Conservation (phyloP, 1,140 invertebrate genomes). For the Hyles euphorbiae region DNA sequence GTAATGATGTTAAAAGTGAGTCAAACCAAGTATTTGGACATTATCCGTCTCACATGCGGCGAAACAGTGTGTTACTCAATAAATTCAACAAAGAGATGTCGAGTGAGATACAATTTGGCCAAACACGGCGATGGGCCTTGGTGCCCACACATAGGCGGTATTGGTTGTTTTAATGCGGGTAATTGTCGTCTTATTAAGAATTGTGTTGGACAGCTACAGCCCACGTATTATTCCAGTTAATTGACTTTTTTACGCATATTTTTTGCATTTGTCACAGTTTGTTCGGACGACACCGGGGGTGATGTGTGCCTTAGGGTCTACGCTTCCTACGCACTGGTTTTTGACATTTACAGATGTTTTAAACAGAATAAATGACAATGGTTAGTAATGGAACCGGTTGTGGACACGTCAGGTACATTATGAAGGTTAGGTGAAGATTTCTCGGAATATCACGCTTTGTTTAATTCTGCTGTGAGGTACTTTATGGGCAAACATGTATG, state of each 20-base stretch:
- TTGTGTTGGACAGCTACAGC: slow-evolving; percentile 43
- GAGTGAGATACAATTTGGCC: slow-evolving; percentile 46
- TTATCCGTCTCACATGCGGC: neutral
- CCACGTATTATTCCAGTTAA: slow-evolving; percentile 50
- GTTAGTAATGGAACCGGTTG: too few relatives aligned
- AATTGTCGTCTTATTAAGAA: slow-evolving; percentile 68
- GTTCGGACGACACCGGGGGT: too few relatives aligned
- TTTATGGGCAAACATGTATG: too few relatives aligned
- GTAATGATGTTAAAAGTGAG: too few relatives aligned
- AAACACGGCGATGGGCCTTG: slow-evolving; percentile 59
- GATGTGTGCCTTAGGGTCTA: too few relatives aligned
- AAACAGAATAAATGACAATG: too few relatives aligned
- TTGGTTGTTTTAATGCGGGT: slow-evolving; percentile 65
- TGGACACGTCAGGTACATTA: too few relatives aligned
- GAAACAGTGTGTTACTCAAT: neutral
- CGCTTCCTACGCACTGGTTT: too few relatives aligned
- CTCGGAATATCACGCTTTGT: too few relatives aligned
- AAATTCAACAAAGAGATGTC: slow-evolving; percentile 1
- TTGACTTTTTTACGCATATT: slow-evolving; percentile 39
- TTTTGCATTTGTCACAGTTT: slow-evolving; percentile 11
- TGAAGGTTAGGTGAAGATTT: too few relatives aligned
- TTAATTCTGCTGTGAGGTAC: too few relatives aligned
- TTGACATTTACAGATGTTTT: too few relatives aligned
- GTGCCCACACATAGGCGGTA: slow-evolving; percentile 49
- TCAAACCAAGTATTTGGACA: neutral